Evolutionary conservation across 1,140 invertebrate genomes (phyloP).

Genomic region (Gonatopus flavifemur): DNA sequence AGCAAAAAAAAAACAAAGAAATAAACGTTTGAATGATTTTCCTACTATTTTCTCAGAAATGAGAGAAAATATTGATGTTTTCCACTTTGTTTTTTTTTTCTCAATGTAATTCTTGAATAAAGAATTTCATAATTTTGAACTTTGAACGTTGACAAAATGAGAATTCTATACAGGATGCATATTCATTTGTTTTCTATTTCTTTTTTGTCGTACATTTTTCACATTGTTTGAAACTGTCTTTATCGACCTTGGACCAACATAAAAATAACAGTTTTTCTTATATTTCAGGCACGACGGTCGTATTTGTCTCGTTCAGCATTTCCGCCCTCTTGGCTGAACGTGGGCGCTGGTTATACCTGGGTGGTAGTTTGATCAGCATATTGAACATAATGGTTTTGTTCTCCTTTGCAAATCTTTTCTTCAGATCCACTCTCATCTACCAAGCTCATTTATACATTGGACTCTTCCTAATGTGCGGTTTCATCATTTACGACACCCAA

Average conservation of each 20-base stretch:
- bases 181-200: slow-evolving; percentile 1
- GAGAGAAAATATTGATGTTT: no score
- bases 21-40: no score
- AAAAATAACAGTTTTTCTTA: slow-evolving; percentile 6
- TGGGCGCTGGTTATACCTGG: slow-evolving; percentile 84
- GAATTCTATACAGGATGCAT: not conserved
- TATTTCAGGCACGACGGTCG: slow-evolving; percentile 70
- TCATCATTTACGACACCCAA: slow-evolving; percentile 95
- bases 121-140: no score
- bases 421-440: slow-evolving; percentile 80
- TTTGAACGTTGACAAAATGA: no score
- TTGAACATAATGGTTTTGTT: slow-evolving; percentile 78
- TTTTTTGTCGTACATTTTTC: slow-evolving; percentile 3
- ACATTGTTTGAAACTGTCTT: no score
- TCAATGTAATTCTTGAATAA: no score
- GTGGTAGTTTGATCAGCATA: slow-evolving; percentile 78
- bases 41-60: no score
- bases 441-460: slow-evolving; percentile 86
- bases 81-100: no score
- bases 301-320: slow-evolving; percentile 90
- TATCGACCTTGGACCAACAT: no score
- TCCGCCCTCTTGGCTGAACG: slow-evolving; percentile 81
- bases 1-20: no score
- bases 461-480: slow-evolving; percentile 87
- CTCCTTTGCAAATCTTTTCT: slow-evolving; percentile 82